These are phyloP conservation scores for Acanthosepion lycidas DNA, from an alignment of 2,888 invertebrate genomes.

Conservation along the genomic window DNA sequence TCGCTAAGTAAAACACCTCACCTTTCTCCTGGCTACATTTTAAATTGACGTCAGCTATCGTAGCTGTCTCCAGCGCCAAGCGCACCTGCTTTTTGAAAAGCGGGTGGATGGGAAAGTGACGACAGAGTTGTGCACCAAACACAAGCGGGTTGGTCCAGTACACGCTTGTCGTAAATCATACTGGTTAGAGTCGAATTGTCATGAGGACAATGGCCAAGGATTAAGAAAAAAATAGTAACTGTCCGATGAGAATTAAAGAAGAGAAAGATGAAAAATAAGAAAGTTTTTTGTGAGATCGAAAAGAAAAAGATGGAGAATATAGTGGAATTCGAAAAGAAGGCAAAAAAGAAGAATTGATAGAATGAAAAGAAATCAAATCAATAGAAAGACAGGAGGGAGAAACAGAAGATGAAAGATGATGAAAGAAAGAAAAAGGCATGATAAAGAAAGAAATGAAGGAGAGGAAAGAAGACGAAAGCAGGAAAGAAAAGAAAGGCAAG, in stretches of 20 bases:
- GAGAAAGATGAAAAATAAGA: neutral
- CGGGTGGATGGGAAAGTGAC: neutral
- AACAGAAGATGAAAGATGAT: no score
- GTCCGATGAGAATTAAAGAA: neutral
- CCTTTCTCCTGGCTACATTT: neutral
- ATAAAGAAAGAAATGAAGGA: no score
- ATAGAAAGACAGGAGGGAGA: no score
- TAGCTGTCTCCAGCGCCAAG: neutral
- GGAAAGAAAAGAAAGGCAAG: no score
- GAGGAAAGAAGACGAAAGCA: no score
- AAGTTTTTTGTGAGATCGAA: no score
- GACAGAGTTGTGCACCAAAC: neutral
- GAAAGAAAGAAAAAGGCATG: no score
- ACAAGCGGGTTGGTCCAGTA: constrained; percentile 7
- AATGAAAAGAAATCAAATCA: no score
- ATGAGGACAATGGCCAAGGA: neutral
- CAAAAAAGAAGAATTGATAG: no score
- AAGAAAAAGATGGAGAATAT: no score
- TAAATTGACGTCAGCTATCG: neutral
- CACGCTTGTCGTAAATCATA: neutral
- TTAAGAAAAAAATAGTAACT: neutral
- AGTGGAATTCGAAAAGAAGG: no score
- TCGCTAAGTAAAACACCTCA: constrained; percentile 4
- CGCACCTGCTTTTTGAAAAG: neutral
- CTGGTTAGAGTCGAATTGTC: neutral